phyloP scores from a whole-genome alignment of 2,113 vertebrate species.

The Atractosteus spatula region DNA sequence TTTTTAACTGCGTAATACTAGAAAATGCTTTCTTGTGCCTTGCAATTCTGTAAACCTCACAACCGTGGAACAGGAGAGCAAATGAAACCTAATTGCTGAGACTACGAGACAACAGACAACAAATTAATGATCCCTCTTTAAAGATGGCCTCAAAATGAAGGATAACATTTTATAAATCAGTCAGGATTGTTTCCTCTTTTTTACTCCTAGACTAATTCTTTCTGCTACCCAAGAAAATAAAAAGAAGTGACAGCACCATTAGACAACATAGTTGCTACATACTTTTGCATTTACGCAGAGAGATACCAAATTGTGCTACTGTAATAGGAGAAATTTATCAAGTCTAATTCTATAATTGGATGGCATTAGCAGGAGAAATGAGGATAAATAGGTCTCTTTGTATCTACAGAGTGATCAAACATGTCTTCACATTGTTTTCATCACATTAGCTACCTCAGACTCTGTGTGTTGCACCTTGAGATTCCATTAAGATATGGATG shows the following conservation, averaged over 20 bases:
- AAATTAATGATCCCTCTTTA: constrained; percentile 2
- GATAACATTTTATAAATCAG: neutral
- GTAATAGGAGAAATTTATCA: neutral
- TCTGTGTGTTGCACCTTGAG: neutral
- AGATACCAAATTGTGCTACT: neutral
- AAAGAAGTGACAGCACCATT: neutral
- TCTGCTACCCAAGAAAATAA: constrained; percentile 1
- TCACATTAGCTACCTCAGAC: neutral
- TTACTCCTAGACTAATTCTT: constrained; percentile 4
- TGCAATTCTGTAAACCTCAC: neutral
- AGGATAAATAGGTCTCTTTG: neutral
- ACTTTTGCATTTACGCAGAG: no score
- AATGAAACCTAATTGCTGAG: constrained; percentile 10
- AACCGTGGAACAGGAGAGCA: neutral
- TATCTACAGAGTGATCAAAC: neutral
- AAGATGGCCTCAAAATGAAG: neutral
- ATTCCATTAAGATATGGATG: constrained; percentile 2
- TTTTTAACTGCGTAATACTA: neutral
- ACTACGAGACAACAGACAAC: neutral
- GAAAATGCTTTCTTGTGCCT: neutral
- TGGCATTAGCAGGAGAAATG: neutral
- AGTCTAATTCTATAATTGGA: neutral
- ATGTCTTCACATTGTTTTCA: constrained; percentile 1
- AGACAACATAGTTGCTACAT: neutral
- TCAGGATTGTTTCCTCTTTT: neutral